These are phyloP conservation scores for Xylophagus ater DNA, from an alignment of 2,888 invertebrate genomes.

Conservation along the genomic window DNA sequence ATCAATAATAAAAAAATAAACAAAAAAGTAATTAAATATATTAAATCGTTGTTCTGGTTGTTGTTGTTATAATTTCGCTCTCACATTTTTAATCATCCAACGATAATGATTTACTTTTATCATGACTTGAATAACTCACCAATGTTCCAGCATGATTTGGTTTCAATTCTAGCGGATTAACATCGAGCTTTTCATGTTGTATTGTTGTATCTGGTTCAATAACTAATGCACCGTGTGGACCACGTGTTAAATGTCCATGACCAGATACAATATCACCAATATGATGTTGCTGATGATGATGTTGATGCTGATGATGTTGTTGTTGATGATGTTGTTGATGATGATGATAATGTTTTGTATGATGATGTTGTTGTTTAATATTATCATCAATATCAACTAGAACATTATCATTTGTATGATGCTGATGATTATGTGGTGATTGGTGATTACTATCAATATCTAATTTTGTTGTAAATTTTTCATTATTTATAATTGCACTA, in stretches of 20 bases:
- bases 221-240: constrained; percentile 46
- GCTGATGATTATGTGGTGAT: not conserved
- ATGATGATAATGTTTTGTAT: not conserved
- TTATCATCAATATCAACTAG: constrained; percentile 1
- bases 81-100: too few relatives aligned
- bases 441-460: too few relatives aligned
- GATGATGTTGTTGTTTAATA: constrained; percentile 6
- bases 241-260: constrained; percentile 40
- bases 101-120: too few relatives aligned
- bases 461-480: too few relatives aligned
- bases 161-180: constrained; percentile 47
- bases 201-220: constrained; percentile 31
- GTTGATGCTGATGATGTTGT: constrained; percentile 18
- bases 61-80: too few relatives aligned
- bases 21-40: too few relatives aligned
- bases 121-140: constrained; percentile 42
- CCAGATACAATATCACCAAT: constrained; percentile 34
- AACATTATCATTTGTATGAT: constrained; percentile 1
- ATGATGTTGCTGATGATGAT: constrained; percentile 30
- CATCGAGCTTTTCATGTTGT: constrained; percentile 44
- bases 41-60: too few relatives aligned
- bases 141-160: constrained; percentile 50
- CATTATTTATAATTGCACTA: not conserved
- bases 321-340: constrained; percentile 23
- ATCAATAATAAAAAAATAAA: too few relatives aligned